Conservation (phyloP, 64 coral and sea anemone species). For the Stylophora pistillata region DNA sequence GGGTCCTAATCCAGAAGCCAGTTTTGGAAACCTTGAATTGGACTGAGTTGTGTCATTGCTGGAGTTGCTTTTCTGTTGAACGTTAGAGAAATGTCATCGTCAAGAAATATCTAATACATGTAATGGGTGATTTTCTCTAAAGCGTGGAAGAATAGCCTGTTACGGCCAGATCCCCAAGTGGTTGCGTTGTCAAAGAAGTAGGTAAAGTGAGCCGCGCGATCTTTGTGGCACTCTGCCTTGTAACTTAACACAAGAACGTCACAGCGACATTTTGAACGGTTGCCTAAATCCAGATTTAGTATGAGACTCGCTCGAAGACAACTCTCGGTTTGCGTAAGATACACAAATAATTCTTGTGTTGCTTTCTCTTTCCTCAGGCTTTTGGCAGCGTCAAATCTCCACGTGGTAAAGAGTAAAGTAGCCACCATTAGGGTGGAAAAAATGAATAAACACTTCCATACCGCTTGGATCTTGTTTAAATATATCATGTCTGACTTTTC, state of each 20-base stretch:
- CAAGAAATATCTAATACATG: slow-evolving; percentile 5
- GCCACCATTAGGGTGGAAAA: neutral
- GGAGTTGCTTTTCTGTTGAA: neutral
- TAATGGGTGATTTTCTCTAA: neutral
- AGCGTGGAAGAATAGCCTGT: neutral
- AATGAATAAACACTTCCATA: neutral
- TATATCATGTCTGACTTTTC: neutral
- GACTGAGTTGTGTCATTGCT: neutral
- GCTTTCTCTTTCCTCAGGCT: too few species aligned
- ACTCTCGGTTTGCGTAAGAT: slow-evolving; percentile 1
- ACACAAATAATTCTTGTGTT: neutral
- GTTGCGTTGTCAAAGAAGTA: slow-evolving; percentile 23
- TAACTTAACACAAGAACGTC: slow-evolving; percentile 30
- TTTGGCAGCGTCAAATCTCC: too few species aligned
- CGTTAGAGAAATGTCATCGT: slow-evolving; percentile 12
- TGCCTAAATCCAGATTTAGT: neutral
- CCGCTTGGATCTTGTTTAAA: neutral
- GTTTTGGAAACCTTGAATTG: slow-evolving; percentile 17
- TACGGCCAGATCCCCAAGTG: slow-evolving; percentile 14
- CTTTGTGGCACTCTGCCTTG: neutral
- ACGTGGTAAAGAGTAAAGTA: neutral
- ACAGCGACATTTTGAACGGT: neutral
- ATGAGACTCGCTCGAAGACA: neutral
- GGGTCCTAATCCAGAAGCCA: slow-evolving; percentile 13
- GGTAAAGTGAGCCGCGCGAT: neutral